Percentiles rank a stretch among this genome's conserved stretches.
These are phyloP conservation scores for Microplitis manilae DNA, from an alignment of 2,888 invertebrate genomes.

Conservation along the genomic window DNA sequence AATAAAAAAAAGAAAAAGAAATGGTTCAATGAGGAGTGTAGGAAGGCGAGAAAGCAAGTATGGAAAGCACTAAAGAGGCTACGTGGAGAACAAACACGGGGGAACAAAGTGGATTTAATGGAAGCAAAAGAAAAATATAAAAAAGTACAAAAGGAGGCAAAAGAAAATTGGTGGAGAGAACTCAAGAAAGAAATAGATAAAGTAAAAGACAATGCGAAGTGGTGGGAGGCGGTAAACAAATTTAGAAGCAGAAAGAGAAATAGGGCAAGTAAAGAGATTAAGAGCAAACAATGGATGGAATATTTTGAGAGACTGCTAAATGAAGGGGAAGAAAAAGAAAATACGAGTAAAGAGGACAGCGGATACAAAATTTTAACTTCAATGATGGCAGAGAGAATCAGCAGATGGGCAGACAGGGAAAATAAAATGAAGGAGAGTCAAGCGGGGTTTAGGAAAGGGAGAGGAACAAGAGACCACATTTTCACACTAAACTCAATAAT, in stretches of 20 bases:
- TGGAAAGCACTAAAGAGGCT: slow-evolving; percentile 7
- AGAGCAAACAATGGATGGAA: neutral
- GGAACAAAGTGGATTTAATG: slow-evolving; percentile 23
- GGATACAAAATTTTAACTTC: slow-evolving; percentile 14
- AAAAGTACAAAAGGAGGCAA: neutral
- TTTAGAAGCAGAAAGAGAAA: neutral
- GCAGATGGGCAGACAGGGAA: neutral
- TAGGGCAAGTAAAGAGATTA: slow-evolving; percentile 24
- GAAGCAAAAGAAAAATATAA: slow-evolving; percentile 12
- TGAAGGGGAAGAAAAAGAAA: neutral
- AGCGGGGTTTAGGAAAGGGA: no score
- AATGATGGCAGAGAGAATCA: neutral
- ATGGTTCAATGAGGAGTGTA: slow-evolving; percentile 26
- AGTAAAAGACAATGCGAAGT: neutral
- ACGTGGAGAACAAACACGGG: neutral
- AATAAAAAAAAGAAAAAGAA: neutral
- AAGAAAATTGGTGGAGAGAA: neutral
- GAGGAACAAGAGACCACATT: no score
- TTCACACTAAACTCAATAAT: slow-evolving; percentile 3
- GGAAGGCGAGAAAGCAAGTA: slow-evolving; percentile 1
- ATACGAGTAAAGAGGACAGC: neutral
- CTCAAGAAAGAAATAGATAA: neutral
- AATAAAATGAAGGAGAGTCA: no score
- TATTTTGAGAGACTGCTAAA: neutral
- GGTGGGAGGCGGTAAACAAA: slow-evolving; percentile 4